Evolutionary conservation across 2,888 invertebrate genomes (phyloP).

Genomic region (Alsophila aescularia): DNA sequence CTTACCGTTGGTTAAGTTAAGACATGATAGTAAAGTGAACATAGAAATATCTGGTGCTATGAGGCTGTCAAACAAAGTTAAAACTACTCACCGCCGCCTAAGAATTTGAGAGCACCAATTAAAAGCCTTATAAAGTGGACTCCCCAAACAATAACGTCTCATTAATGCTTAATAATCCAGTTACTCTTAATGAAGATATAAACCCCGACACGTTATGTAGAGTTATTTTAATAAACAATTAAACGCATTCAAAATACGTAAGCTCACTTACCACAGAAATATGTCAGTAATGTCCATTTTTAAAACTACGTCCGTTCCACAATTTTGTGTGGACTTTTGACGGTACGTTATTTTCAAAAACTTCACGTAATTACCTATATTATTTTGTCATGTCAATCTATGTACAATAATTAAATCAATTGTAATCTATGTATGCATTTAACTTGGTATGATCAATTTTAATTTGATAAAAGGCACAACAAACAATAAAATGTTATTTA

Average conservation of each 20-base stretch:
- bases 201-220: conserved; percentile 10
- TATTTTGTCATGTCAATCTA: no score
- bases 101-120: neutral
- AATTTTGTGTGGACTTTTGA: neutral
- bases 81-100: neutral
- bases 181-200: conserved; percentile 27
- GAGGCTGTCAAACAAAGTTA: neutral
- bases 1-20: no score
- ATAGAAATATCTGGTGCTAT: neutral
- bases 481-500: no score
- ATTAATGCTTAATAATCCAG: conserved; percentile 12
- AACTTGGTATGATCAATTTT: no score
- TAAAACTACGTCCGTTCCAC: no score
- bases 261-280: neutral
- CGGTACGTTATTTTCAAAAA: no score
- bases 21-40: no score
- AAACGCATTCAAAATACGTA: conserved; percentile 3
- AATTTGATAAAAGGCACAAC: no score
- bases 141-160: conserved; percentile 8
- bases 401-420: no score
- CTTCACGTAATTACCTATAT: no score
- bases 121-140: conserved; percentile 2
- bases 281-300: neutral
- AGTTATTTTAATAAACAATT: conserved; percentile 24
- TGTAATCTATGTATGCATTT: no score